Conservation (phyloP, 2,888 invertebrate genomes). For the Catocala nupta region DNA sequence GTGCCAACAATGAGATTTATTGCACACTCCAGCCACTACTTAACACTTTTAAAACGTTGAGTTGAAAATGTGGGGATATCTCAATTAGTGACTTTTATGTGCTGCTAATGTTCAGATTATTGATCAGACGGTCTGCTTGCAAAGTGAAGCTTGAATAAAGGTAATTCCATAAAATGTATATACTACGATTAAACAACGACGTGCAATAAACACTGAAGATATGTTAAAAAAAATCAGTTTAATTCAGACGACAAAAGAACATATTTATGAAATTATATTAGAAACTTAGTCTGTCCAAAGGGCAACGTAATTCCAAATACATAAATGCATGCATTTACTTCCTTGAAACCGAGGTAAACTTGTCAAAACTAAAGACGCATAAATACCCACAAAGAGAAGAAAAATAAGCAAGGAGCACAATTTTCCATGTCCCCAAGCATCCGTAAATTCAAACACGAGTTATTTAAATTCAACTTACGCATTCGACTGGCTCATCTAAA, state of each 20-base stretch:
- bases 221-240: too few relatives aligned
- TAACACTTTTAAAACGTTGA: constrained; percentile 72
- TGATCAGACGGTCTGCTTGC: constrained; percentile 24
- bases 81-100: constrained; percentile 76
- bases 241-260: neutral
- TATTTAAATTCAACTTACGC: constrained; percentile 74
- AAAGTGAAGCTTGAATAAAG: constrained; percentile 11
- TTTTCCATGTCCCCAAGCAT: constrained; percentile 48
- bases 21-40: constrained; percentile 69
- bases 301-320: constrained; percentile 28
- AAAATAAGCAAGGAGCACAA: constrained; percentile 37
- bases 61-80: constrained; percentile 67
- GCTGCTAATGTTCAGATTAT: constrained; percentile 63
- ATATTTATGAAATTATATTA: neutral
- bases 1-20: constrained; percentile 82
- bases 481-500: constrained; percentile 78
- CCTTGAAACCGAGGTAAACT: constrained; percentile 45
- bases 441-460: constrained; percentile 68
- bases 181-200: neutral
- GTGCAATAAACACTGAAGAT: too few relatives aligned
- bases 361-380: constrained; percentile 47
- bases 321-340: constrained; percentile 27
- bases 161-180: neutral
- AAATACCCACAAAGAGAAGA: constrained; percentile 40
- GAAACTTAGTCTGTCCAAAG: neutral